These are phyloP conservation scores for Styela clava DNA, from an alignment of 23 tunicate species.

Conservation along the genomic window DNA sequence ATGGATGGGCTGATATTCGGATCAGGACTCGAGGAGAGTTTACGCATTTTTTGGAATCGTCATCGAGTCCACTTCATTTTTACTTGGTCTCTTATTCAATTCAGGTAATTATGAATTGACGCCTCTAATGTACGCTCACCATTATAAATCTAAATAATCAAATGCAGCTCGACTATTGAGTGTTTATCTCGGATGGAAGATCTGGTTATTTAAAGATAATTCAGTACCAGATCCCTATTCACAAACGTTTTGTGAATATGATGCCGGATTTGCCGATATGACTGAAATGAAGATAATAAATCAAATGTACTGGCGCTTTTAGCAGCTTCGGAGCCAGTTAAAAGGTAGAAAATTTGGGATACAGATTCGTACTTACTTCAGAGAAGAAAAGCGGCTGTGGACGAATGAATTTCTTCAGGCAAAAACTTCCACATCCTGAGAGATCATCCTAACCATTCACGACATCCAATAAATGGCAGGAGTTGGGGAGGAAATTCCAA, in stretches of 20 bases:
- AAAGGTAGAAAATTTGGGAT: neutral
- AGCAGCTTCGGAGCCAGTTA: constrained; percentile 16
- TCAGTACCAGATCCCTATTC: neutral
- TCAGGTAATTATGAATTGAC: too few species aligned
- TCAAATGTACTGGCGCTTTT: constrained; percentile 23
- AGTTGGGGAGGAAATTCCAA: constrained; percentile 20
- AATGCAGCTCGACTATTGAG: neutral
- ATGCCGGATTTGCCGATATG: neutral
- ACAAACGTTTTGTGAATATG: neutral
- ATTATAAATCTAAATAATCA: too few species aligned
- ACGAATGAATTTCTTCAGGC: constrained; percentile 11
- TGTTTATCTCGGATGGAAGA: constrained; percentile 1
- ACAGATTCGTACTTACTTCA: neutral
- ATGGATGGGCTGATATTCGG: too few species aligned
- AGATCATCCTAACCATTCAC: constrained; percentile 21
- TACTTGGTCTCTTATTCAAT: too few species aligned
- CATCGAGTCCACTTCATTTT: too few species aligned
- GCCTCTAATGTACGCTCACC: too few species aligned
- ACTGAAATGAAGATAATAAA: neutral
- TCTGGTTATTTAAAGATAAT: neutral
- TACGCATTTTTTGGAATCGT: too few species aligned
- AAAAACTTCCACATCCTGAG: constrained; percentile 14
- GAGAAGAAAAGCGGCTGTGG: constrained; percentile 17
- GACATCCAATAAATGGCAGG: constrained; percentile 5
- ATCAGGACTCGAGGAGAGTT: too few species aligned